Base-by-base conservation (phyloP, 2,797 vertebrate species). In the Masticophis lateralis region DNA sequence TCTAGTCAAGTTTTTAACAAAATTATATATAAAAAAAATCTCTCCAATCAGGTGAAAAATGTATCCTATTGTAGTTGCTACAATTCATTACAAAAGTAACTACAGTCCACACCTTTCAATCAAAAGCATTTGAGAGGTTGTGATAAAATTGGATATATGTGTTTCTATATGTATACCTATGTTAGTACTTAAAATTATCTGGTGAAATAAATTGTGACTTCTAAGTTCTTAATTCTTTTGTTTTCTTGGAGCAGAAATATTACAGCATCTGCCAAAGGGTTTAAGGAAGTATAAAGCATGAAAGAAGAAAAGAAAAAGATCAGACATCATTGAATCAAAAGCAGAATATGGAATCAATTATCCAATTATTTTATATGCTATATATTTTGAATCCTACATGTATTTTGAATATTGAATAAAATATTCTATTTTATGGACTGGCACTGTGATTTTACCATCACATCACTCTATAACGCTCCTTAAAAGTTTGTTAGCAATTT, bases 1-100 rank as follows among this genome's bases (percentile, higher is more conserved):
- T 94, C 91, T 90, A 90, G 91, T 47, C 93, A 92, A 57, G 63
- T 92, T 89, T 90, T 92, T 94, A 89, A 91, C 69, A 66, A 93
- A 93, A 93, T 91, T 93, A 93, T 91, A 89, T 91, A n/a, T 87
- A 91, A 93, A 89, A 47, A 89, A 74, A 79, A 63, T 88, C 18
- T 94, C 56, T 94, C 83, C 69, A 91, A n/a, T 89, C 69, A 66
- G 57, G 66, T 61, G 43, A 91, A 89, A 59, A 89, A 93, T 86
- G 59, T 56, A 83, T 63, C 90, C 32, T 86, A 56, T 86, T 59
- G 47, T 37, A 25, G 22, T 86, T 91, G 83, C 87, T 59, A 3
- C 90, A 93, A 69, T 87, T 83, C n/a, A 89, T 91, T 86, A 88
- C 69, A n/a, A 89, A n/a, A 47, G 57, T 56, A 28, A 13, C 7